Base-by-base conservation (phyloP, 2,113 vertebrate species). In the Thryonomys swinderianus region DNA sequence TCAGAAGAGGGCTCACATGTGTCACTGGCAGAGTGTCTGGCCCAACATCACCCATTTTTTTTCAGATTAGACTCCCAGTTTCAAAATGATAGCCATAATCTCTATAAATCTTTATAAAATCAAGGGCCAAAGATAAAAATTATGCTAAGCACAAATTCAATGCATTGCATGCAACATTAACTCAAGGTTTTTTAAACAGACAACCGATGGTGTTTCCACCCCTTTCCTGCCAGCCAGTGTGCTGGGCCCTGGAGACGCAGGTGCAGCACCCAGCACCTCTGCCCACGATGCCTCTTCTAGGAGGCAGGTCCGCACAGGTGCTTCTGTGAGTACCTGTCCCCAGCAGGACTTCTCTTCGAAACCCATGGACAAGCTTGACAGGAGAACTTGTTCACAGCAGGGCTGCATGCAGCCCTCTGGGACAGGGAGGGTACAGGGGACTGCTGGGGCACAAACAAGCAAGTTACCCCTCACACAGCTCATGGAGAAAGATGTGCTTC, bases 61-160 rank as follows among this genome's bases (percentile, higher is more conserved):
- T 51, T 51, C 34, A 87, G 34, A 45, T 45, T 48, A 94, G 59
- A 78, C 16, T 57, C 2, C 45, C 40, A 79, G 10, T 57, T 95
- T 94, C 62, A 88, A 92, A 95, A 88, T 64, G 30, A 78, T 76
- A 40, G 14, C 10, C 34, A 32, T 40, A 57, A 66, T 67, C 34
- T 53, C 81, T 53, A 86, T 20, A 67, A 78, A 88, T 53, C n/a
- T 25, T 73, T 64, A 42, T 30, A 40, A 81, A 91, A 78, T 81
- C 51, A 81, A 74, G 23, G 84, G n/a, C 73, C 64, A 93, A 81
- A 90, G 74, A 87, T 57, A 91, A 82, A 94, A 87, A 59, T 48
- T 45, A 78, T 9, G n/a, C 27, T 27, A 82, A 55, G 21, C 4
- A 76, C 53, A 71, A 73, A 82, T 42, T 90, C 57, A 84, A 23